Base-by-base conservation (phyloP, 2,888 invertebrate genomes). In the Hypselothyrea guttata region DNA sequence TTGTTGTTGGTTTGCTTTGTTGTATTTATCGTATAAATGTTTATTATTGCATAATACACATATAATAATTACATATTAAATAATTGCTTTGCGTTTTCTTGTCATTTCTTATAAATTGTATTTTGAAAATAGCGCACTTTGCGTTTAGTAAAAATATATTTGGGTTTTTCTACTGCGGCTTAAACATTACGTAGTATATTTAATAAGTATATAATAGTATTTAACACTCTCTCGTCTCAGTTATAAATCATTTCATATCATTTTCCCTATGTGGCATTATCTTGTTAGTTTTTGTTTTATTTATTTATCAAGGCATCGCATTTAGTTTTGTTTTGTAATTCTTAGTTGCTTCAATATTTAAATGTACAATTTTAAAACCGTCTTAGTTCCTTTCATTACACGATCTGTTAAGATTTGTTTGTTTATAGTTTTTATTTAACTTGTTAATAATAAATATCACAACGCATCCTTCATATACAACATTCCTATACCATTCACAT, bases 361-460 rank as follows among this genome's bases (percentile, higher is more conserved):
- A 84, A 78, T 78, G 78, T 78, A 78, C 78, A 78, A 82, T 78
- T 78, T 78, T 84, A 78, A 78, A 78, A 78, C 78, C 84, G 70
- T 53, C 72, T 77, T 84, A 78, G 82, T 82, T 78, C 78, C 45
- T 66, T 84, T 78, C 72, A 77, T 84, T 78, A 84, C 33, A 74
- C 74, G 64, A 60, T 78, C 53, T 61, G 59, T 64, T 74, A 63
- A 66, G 56, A 48, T 57, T 55, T n/a, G n/a, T n/a, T 64, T 33
- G 28, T 73, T 66, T 53, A 28, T 47, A 45, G 60, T 53, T 67
- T 76, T 59, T 76, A 62, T 68, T 68, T 74, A 57, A 70, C 72
- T 84, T 83, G 78, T 88, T 88, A 77, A 86, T 86, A 87, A 88
- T 88, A 89, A 89, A 89, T 90, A 89, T 89, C 90, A 89, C 90